These are phyloP conservation scores for Sinelater perroti DNA, from an alignment of 2,888 invertebrate genomes.

Conservation along the genomic window DNA sequence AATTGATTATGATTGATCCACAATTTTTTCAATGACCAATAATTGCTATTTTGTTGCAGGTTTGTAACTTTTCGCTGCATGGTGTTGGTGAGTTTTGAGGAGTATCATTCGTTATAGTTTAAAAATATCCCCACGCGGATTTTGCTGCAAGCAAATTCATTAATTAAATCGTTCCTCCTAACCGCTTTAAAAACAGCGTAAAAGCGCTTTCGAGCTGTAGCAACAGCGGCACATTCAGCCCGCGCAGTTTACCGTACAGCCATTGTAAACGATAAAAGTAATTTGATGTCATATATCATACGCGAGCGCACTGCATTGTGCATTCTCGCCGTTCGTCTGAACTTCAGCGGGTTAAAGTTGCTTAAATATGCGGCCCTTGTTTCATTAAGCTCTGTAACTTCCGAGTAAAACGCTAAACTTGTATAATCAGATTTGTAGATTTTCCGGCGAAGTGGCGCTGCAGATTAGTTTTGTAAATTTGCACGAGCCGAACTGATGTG, in stretches of 20 bases:
- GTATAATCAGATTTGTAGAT: conserved; percentile 29
- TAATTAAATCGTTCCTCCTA: no score
- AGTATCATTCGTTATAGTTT: no score
- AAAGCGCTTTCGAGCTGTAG: no score
- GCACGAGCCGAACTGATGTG: conserved; percentile 11
- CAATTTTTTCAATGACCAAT: no score
- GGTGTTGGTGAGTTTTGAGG: no score
- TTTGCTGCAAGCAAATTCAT: no score
- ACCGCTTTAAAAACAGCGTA: no score
- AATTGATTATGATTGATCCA: no score
- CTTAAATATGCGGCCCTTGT: conserved; percentile 30
- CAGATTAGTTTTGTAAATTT: conserved; percentile 31
- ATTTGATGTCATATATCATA: conserved; percentile 26
- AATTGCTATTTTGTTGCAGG: no score
- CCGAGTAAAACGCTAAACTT: conserved; percentile 22
- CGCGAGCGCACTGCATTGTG: conserved; percentile 14
- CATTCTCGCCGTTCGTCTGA: conserved; percentile 25
- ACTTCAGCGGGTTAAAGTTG: conserved; percentile 15
- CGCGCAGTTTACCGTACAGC: conserved; percentile 19
- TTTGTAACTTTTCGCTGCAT: no score
- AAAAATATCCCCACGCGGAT: no score
- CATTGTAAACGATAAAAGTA: conserved; percentile 27
- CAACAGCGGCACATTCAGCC: conserved; percentile 14
- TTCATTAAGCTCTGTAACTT: conserved; percentile 29
- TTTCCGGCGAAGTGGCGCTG: conserved; percentile 28